These are phyloP conservation scores for Pharmacophagus antenor DNA, from an alignment of 2,888 invertebrate genomes.

Conservation along the genomic window DNA sequence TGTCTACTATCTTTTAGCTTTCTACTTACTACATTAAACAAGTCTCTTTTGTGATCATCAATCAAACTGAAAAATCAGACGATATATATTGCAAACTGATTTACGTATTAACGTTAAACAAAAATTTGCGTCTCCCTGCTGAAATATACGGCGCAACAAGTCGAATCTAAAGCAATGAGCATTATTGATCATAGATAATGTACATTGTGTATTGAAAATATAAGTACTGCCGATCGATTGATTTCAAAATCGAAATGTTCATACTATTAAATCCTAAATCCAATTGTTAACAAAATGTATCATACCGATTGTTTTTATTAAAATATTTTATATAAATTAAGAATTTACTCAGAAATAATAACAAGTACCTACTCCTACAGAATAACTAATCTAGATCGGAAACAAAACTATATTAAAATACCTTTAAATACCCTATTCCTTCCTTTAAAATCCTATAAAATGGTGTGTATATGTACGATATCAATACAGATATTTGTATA, in stretches of 20 bases:
- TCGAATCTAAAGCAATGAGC: not conserved
- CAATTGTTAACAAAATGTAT: not conserved
- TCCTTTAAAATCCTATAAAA: too few relatives aligned
- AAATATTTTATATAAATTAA: not conserved
- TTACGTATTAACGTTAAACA: not conserved
- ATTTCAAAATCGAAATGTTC: not conserved
- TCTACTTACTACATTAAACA: not conserved
- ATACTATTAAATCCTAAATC: not conserved
- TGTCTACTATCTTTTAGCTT: conserved; percentile 42
- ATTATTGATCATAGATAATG: not conserved
- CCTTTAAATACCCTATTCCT: too few relatives aligned
- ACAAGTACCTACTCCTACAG: not conserved
- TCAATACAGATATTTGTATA: not conserved
- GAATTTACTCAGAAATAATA: not conserved
- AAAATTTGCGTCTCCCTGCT: not conserved
- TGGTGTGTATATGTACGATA: not conserved
- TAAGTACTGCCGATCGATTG: not conserved
- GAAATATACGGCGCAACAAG: not conserved
- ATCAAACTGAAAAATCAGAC: not conserved
- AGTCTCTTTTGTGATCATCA: not conserved
- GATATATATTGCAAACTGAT: not conserved
- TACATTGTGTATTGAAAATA: not conserved
- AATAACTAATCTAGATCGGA: not conserved
- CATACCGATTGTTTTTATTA: not conserved
- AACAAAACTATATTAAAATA: not conserved